Percentiles rank a stretch among this genome's conserved stretches.
phyloP scores from a whole-genome alignment of 2,888 invertebrate species.

The Apamea anceps region DNA sequence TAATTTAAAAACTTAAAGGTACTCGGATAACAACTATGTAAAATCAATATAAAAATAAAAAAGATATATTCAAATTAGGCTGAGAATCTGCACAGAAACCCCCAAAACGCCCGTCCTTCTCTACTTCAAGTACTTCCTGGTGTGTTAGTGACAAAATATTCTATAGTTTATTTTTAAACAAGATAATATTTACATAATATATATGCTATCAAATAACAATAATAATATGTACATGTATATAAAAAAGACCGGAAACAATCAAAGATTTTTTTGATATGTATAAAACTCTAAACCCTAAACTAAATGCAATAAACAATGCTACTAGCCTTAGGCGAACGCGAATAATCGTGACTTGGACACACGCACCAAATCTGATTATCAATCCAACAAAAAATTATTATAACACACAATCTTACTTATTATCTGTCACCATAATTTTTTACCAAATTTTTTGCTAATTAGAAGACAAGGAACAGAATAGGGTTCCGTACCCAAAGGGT shows the following conservation, averaged over 20 bases:
- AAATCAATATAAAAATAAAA: neutral
- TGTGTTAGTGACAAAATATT: neutral
- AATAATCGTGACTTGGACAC: conserved; percentile 39
- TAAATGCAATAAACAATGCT: conserved; percentile 6
- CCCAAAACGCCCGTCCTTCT: neutral
- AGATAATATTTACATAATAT: neutral
- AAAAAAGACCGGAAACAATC: neutral
- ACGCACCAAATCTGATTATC: conserved; percentile 13
- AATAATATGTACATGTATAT: neutral
- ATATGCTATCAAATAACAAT: neutral
- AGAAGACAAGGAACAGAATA: conserved; percentile 39
- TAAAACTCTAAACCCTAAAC: neutral
- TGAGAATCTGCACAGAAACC: too few species aligned
- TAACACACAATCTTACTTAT: neutral
- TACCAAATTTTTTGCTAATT: conserved; percentile 31
- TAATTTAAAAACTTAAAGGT: neutral
- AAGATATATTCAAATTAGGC: neutral
- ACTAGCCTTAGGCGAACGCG: conserved; percentile 20
- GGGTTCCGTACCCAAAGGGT: neutral
- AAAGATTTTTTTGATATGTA: neutral
- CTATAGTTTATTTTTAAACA: neutral
- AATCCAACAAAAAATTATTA: conserved; percentile 8
- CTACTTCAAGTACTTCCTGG: too few species aligned
- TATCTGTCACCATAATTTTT: conserved; percentile 48
- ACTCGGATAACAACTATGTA: neutral